Evolutionary conservation across 2,113 vertebrate genomes (phyloP).

Genomic region (Varanus komodoensis): DNA sequence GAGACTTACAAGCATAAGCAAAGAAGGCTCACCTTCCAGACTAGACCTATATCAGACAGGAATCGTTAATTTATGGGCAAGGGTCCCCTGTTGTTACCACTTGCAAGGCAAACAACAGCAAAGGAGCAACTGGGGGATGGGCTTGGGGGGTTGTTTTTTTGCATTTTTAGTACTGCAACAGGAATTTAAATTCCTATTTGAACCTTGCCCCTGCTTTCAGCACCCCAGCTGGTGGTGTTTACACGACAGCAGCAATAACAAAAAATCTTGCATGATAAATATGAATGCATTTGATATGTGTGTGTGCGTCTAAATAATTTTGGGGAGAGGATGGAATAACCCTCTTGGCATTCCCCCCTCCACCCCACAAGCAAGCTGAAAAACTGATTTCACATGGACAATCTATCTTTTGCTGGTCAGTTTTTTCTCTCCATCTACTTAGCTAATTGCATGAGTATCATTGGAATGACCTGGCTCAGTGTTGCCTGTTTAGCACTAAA

Average conservation of each 20-base stretch:
- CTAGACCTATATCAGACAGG: too few relatives aligned
- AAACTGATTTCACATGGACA: conserved; percentile 13
- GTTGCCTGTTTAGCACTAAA: conserved; percentile 17
- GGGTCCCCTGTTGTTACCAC: background rate
- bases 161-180: background rate
- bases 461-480: conserved; percentile 17
- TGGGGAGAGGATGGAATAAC: background rate
- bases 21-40: too few relatives aligned
- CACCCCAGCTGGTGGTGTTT: background rate
- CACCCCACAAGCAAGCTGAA: background rate
- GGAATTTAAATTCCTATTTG: background rate
- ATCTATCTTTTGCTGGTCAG: conserved; percentile 24
- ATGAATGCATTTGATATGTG: background rate
- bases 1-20: background rate
- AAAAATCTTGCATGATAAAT: background rate
- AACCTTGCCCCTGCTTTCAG: background rate
- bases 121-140: background rate
- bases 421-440: conserved; percentile 31
- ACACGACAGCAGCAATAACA: background rate
- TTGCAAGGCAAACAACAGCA: background rate
- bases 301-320: background rate
- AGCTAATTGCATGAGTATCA: conserved; percentile 14
- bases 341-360: too few relatives aligned
- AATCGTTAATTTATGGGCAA: too few relatives aligned
- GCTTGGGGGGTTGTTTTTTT: too few relatives aligned